phyloP scores from a whole-genome alignment of 2,113 vertebrate genomes.

The Microcebus griseorufus region DNA sequence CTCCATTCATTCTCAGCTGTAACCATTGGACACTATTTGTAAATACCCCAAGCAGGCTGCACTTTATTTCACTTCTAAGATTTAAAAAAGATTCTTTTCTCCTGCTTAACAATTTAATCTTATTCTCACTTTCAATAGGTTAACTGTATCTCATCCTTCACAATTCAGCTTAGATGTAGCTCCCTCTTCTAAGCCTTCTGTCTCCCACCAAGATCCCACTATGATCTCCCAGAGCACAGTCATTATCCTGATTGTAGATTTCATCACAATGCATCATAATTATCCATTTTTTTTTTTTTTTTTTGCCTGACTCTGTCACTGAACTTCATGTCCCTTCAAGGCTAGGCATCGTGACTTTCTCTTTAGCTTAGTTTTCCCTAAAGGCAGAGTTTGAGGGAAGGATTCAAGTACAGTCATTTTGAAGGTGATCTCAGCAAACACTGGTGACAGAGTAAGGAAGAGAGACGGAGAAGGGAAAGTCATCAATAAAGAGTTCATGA shows the following conservation, averaged over 20 bases:
- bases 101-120: background rate
- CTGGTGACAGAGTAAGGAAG: background rate
- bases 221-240: background rate
- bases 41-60: background rate
- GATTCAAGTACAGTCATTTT: background rate
- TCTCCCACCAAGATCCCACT: too few relatives aligned
- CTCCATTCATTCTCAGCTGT: background rate
- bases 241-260: background rate
- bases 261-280: background rate
- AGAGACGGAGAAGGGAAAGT: background rate
- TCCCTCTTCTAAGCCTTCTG: background rate
- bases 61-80: background rate
- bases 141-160: background rate
- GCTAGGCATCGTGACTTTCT: background rate
- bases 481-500: background rate
- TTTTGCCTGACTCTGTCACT: background rate
- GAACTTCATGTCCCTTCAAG: background rate
- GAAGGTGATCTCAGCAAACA: background rate
- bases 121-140: background rate
- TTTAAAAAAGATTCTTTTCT: background rate
- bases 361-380: background rate
- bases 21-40: background rate
- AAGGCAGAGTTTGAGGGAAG: background rate
- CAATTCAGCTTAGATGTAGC: background rate
- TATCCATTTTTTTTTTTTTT: background rate